Conservation (phyloP, 2,113 vertebrate species). For the Microtus montanus region DNA sequence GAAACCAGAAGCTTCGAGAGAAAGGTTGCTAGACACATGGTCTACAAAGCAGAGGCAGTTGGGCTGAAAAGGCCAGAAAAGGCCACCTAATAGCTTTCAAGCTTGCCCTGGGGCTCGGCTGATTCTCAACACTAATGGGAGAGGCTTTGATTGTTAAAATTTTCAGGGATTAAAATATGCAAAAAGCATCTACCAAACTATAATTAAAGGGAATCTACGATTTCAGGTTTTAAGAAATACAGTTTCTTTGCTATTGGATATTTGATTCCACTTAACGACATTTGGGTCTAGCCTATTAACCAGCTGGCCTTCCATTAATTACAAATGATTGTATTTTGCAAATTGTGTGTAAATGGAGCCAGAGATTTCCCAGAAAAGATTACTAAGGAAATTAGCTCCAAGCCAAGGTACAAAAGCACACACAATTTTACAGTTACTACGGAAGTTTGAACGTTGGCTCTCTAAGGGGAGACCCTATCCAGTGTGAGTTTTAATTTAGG, state of each 20-base stretch:
- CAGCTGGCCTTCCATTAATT: constrained; percentile 58
- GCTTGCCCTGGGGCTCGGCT: neutral
- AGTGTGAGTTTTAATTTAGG: constrained; percentile 28
- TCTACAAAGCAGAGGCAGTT: neutral
- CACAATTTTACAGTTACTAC: neutral
- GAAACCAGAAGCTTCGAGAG: too few species aligned
- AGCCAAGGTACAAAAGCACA: neutral
- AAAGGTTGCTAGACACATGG: neutral
- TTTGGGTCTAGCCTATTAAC: constrained; percentile 42
- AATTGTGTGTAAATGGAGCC: constrained; percentile 25
- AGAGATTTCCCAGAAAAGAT: constrained; percentile 40
- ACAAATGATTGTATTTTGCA: constrained; percentile 17
- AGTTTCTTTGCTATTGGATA: constrained; percentile 44
- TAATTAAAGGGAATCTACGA: constrained; percentile 39
- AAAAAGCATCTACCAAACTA: neutral
- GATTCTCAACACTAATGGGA: neutral
- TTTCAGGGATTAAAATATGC: neutral
- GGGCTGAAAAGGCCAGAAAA: neutral
- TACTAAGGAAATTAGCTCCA: constrained; percentile 43
- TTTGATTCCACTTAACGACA: constrained; percentile 55
- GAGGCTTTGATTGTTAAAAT: neutral
- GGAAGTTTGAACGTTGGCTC: neutral
- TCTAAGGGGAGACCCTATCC: neutral
- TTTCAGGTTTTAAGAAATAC: constrained; percentile 43
- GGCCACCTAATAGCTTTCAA: neutral